Base-by-base conservation (phyloP, 2,113 vertebrate species). In the Nannospalax galili region DNA sequence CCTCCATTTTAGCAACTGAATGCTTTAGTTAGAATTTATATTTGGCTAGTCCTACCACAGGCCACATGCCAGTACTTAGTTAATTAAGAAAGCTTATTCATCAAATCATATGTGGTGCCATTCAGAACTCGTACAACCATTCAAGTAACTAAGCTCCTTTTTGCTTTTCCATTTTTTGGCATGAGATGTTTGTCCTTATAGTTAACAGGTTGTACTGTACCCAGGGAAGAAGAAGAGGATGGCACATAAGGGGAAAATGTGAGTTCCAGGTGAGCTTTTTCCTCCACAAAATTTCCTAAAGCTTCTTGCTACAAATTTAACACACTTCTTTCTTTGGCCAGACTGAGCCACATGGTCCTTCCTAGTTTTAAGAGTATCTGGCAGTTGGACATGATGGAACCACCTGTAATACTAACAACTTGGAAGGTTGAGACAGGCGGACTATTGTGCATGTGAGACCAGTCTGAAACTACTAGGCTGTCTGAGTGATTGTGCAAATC, bases 31-130 rank as follows among this genome's bases (percentile, higher is more conserved):
- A 37, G 16, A 14, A 64, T 87, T 82, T 78, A 9, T 84, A 78
- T 80, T 84, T 72, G 11, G 6, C 26, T 45, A 9, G 28, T 84
- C 17, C 37, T 60, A 37, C 24, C 24, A 58, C 77, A 93, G 30
- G 52, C 20, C 72, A 84, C 65, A 28, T 62, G 45, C 40, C 24
- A 79, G 12, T 62, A 62, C 70, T 86, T 26, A n/a, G 22, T 84
- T 88, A 52, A 84, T 52, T n/a, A 75, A 70, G 72, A 85, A 40
- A 81, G 69, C n/a, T 89, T 88, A 87, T 37, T 89, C 79, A 89
- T 48, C 35, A 58, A 19, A n/a, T 30, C 52, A 48, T 6, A 42
- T 1, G 48, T 17, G 14, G 15, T 37, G 48, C 3, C 60, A 40
- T 40, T 86, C 70, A 67, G 35, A 56, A 16, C 42, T 79, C 9